phyloP scores from a whole-genome alignment of 2,113 vertebrate species.

The Triplophysa tibetana region DNA sequence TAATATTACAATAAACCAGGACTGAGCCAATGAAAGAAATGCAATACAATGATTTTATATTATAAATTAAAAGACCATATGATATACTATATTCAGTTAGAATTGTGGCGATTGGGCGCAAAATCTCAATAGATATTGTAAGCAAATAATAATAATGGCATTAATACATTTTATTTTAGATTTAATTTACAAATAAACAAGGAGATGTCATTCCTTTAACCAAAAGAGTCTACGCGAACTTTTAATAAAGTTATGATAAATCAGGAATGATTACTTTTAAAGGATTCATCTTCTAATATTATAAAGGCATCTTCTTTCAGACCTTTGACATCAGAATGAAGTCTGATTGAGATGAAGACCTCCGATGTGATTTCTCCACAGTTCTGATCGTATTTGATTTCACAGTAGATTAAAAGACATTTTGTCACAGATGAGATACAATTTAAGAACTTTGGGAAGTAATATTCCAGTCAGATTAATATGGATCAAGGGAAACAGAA shows the following conservation, averaged over 20 bases:
- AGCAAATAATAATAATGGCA: too few relatives aligned
- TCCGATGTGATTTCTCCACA: neutral
- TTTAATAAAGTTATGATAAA: constrained; percentile 21
- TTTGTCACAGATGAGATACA: neutral
- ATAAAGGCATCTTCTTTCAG: neutral
- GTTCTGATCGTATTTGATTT: constrained; percentile 14
- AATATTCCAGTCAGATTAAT: constrained; percentile 33
- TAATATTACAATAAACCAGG: constrained; percentile 30
- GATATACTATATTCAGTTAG: too few relatives aligned
- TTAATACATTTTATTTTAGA: too few relatives aligned
- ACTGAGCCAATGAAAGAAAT: neutral
- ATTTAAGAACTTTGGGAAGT: neutral
- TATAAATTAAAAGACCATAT: too few relatives aligned
- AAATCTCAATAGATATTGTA: too few relatives aligned
- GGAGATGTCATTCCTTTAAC: neutral
- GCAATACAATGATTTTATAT: too few relatives aligned
- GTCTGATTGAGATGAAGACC: constrained; percentile 3
- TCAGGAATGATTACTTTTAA: neutral
- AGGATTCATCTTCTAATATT: neutral
- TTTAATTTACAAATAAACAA: constrained; percentile 17
- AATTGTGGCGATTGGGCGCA: too few relatives aligned
- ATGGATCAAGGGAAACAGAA: constrained; percentile 27
- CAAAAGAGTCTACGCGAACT: neutral
- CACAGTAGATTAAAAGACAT: constrained; percentile 21
- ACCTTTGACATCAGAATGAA: neutral